Percentiles rank a stretch among this genome's conserved stretches.
Evolutionary conservation across 2,797 vertebrate genomes (phyloP).

Genomic region (Urosaurus nigricauda): DNA sequence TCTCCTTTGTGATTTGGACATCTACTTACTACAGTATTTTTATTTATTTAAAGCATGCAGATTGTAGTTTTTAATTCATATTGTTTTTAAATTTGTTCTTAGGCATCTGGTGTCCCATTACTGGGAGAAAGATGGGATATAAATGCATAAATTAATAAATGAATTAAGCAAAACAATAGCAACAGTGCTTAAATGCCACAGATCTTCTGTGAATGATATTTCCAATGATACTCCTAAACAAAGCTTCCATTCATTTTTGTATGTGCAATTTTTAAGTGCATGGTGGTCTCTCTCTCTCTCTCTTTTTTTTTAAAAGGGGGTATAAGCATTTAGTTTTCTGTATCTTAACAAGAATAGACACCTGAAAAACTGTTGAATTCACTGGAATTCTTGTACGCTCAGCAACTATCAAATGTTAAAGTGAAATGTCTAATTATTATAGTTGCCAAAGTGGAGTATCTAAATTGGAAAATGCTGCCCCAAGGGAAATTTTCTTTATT

Average conservation of each 20-base stretch:
- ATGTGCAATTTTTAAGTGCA: neutral
- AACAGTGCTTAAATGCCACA: too few species aligned
- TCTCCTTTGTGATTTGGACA: too few species aligned
- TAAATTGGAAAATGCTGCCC: constrained; percentile 23
- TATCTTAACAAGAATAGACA: neutral
- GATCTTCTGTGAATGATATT: too few species aligned
- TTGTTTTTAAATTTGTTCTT: too few species aligned
- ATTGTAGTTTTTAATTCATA: too few species aligned
- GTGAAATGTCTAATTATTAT: neutral
- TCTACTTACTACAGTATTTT: too few species aligned
- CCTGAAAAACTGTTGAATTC: constrained; percentile 6
- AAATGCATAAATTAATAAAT: too few species aligned
- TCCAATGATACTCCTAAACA: neutral
- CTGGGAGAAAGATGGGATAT: too few species aligned
- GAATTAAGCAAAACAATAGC: too few species aligned
- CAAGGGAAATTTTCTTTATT: constrained; percentile 38
- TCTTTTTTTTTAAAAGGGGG: neutral
- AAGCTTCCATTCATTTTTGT: neutral
- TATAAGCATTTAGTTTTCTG: neutral
- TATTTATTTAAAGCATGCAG: too few species aligned
- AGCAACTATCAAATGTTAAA: constrained; percentile 8
- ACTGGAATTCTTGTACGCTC: neutral
- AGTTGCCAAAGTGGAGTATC: neutral
- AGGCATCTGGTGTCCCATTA: too few species aligned
- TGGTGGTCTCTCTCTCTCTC: neutral